Evolutionary conservation across 2,888 invertebrate species (phyloP), one percentile per base, ranked within the genome.

Genomic region (Seladonia tumulorum): DNA sequence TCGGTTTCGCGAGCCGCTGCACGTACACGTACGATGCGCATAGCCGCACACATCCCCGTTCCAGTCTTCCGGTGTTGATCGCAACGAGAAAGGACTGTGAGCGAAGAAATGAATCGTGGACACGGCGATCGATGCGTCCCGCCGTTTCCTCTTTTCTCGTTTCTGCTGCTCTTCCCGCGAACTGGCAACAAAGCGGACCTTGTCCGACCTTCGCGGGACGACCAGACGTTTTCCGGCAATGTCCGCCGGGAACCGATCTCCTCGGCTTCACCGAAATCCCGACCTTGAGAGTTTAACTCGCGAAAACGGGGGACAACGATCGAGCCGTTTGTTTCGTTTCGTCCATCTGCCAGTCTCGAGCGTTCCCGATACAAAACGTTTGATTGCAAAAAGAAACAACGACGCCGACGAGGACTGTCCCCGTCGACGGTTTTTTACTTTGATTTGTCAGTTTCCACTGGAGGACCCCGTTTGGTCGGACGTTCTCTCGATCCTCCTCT

Each of bases 401-500:
- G 29, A 35, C 76, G 76, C 18, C 29, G 29, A 25, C 76, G 47
- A 63, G 63, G 29, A 12, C 29, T 39, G 29, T 47, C 45, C 60
- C 29, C 80, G 53, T 29, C 66, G 57, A 66, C 78, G n/a, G 83
- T 72, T 57, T 80, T 72, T 57, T 80, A 90, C 89, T 92, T 93
- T 92, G 92, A 93, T 93, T 93, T 89, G 83, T 93, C 93, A 92
- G 93, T 42, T 71, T 92, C 93, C 92, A 88, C 89, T 86, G 88
- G 87, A 90, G 90, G 89, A 89, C 68, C 87, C 82, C 76, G 80
- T 80, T 83, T 45, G 79, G n/a, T 57, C 22, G n/a, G 57, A n/a
- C 39, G 25, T 49, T 16, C n/a, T 16, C n/a, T n/a, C 49, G 49
- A 73, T n/a, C 71, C 71, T 71, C n/a, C n/a, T 3, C 66, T 14